Evolutionary conservation across 2,888 invertebrate genomes (phyloP), one percentile per base, ranked within the genome.

Genomic region (Caenorhabditis sp.): DNA sequence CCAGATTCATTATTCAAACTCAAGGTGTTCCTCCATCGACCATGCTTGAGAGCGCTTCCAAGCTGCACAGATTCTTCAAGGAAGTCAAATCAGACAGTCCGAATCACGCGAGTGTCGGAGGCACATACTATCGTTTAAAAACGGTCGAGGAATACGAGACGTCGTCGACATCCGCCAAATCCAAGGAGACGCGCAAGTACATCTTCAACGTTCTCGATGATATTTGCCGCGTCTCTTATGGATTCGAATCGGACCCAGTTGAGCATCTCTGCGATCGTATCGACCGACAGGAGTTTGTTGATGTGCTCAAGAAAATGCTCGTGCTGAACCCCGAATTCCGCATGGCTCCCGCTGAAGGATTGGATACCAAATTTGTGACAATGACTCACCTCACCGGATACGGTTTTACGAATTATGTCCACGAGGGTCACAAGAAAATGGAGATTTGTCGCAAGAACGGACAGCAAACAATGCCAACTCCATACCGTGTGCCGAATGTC

Each of bases 141-240:
- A 96, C 96, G 24, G 96, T 96, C 22, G 98, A 98, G 90, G 99
- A 99, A 90, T 96, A 97, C 90, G 98, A 99, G 91, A 93, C 94
- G 13, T 97, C 97, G 91, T 97, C 96, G 52, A 95, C 95, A 81
- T 41, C 59, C 13, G 95, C 96, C 87, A 97, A 97, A 91, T 96
- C 97, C 82, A 99, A 99, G 92, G 99, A 99, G 92, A 98, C 98
- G 4, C 92, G 99, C 88, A 99, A 99, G 91, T 99, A 99, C 90
- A 97, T 99, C 88, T 99, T 99, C 91, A 98, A 98, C 91, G 96
- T 96, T 91, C 92, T 99, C 85, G 99, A 99, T 89, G 99, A 99
- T 90, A 98, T 99, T 90, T 89, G 89, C 48, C 90, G 90, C 86
- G 90, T 91, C 81, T 74, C 79, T 32, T 71, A 71, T 30, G 52